These are phyloP conservation scores for Caenorhabditis sp. DNA, from an alignment of 2,888 invertebrate species.

Conservation along the genomic window DNA sequence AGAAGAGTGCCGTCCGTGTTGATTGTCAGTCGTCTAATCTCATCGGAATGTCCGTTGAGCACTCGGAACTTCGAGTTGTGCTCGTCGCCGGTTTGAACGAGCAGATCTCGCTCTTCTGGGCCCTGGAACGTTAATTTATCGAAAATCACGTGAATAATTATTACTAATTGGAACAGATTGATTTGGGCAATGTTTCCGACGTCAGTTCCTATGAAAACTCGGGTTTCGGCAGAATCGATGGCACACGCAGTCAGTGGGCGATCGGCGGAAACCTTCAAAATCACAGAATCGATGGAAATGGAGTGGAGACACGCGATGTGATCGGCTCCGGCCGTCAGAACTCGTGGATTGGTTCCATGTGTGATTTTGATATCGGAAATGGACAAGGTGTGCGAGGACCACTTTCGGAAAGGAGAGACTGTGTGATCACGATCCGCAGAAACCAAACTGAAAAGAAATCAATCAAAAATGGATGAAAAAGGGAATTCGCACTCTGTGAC, in stretches of 20 bases:
- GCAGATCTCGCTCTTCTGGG: conserved; percentile 43
- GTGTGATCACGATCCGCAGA: conserved; percentile 57
- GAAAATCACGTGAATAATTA: not conserved
- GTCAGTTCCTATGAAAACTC: conserved; percentile 70
- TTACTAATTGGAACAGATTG: conserved; percentile 58
- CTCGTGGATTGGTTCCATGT: conserved; percentile 60
- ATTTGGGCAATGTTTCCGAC: conserved; percentile 69
- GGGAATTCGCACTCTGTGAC: conserved; percentile 65
- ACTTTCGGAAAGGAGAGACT: conserved; percentile 63
- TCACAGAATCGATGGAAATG: conserved; percentile 60
- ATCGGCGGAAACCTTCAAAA: conserved; percentile 68
- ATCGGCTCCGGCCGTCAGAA: conserved; percentile 68
- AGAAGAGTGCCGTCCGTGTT: conserved; percentile 70
- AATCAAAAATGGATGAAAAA: not conserved
- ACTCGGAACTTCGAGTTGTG: conserved; percentile 56
- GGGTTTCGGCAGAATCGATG: conserved; percentile 70
- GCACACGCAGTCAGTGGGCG: conserved; percentile 68
- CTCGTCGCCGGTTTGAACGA: conserved; percentile 62
- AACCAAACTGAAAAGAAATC: conserved; percentile 52
- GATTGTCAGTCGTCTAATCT: conserved; percentile 55
- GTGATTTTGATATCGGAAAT: conserved; percentile 66
- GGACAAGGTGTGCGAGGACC: conserved; percentile 68
- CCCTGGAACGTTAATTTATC: conserved; percentile 35
- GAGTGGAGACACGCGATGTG: conserved; percentile 67
- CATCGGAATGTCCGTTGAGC: conserved; percentile 62